Conservation (phyloP, 2,113 vertebrate genomes). For the Anas platyrhynchos region DNA sequence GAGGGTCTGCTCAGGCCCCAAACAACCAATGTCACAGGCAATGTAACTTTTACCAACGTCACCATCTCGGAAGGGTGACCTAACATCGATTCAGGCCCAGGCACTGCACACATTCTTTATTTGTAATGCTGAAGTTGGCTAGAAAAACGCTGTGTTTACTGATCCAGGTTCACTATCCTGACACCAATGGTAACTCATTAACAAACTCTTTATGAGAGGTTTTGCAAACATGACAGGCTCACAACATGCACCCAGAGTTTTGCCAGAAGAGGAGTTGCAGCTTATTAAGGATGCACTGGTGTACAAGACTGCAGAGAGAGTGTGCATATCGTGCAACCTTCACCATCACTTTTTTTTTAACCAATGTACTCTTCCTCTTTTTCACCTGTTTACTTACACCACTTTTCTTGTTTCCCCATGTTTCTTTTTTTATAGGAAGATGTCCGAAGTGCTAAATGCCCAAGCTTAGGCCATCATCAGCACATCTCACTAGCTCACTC, state of each 20-base stretch:
- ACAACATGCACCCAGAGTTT: not conserved
- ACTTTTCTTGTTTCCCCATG: not conserved
- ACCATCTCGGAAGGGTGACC: not conserved
- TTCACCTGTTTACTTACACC: not conserved
- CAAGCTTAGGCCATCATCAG: not conserved
- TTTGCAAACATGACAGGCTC: not conserved
- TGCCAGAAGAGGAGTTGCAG: accelerated
- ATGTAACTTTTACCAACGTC: slow-evolving; percentile 6
- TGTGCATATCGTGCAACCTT: not conserved
- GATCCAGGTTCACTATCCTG: not conserved
- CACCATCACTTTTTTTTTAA: not conserved
- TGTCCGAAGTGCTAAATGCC: not conserved
- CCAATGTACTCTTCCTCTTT: not conserved
- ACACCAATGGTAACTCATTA: not conserved
- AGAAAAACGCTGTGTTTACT: not conserved
- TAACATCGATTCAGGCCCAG: not conserved
- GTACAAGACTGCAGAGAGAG: not conserved
- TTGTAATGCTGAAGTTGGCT: too few relatives aligned
- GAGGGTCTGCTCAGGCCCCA: not conserved
- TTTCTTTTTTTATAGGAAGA: not conserved
- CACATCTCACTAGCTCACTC: not conserved
- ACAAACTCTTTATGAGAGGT: not conserved
- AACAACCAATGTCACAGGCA: slow-evolving; percentile 12
- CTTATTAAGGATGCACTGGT: not conserved
- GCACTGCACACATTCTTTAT: not conserved